phyloP scores from a whole-genome alignment of 2,797 vertebrate genomes.

The Carcharodon carcharias region DNA sequence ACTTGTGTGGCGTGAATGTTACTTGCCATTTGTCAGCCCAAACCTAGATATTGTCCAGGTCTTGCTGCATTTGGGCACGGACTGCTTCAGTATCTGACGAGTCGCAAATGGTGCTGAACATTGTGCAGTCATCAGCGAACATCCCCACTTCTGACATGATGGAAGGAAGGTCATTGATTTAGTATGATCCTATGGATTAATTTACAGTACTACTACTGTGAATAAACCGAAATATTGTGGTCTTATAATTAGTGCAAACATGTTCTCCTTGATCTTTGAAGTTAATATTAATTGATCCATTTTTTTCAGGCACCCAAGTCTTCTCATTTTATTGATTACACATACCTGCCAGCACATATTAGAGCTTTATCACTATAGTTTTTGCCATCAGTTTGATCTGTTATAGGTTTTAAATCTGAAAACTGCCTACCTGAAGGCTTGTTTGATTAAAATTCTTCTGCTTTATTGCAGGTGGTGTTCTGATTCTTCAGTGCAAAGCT shows the following conservation, averaged over 20 bases:
- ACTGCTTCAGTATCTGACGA: no score
- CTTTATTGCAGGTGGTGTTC: constrained; percentile 73
- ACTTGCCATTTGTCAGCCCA: no score
- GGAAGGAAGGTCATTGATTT: background rate
- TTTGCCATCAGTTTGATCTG: background rate
- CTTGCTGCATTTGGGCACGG: no score
- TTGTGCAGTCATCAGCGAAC: no score
- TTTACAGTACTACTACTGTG: background rate
- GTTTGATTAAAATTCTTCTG: constrained; percentile 34
- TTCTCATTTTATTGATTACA: background rate
- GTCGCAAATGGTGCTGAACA: no score
- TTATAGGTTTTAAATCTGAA: background rate
- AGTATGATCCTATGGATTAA: no score
- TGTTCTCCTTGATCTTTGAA: background rate
- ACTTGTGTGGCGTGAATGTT: no score
- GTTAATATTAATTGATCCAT: background rate
- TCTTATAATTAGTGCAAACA: background rate
- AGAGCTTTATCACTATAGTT: background rate
- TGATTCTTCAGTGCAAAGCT: constrained; percentile 65
- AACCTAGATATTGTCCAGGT: no score
- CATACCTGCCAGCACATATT: background rate
- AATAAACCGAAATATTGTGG: background rate
- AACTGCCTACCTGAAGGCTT: no score
- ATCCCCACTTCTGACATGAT: no score
- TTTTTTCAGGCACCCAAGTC: background rate